Base-by-base conservation (phyloP, 2,113 vertebrate genomes). In the Misgurnus anguillicaudatus region DNA sequence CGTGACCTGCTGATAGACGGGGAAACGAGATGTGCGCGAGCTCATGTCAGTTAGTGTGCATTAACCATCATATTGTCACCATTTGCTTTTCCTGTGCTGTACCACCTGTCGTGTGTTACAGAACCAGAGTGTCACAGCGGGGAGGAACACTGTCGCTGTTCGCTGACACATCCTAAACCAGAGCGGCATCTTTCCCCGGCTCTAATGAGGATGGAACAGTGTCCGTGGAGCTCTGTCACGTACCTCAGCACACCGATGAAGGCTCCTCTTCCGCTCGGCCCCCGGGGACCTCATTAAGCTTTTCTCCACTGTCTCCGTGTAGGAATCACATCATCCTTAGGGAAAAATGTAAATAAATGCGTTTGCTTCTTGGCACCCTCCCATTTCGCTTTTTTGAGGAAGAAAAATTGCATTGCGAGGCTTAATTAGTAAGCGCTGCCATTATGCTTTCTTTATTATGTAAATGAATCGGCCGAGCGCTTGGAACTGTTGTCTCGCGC, bases 341-440 rank as follows among this genome's bases (percentile, higher is more conserved):
- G 87, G 86, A 82, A 77, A 80, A 80, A 78, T 82, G 81, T 83
- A 83, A 83, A 85, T 89, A 86, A 86, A 83, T 38, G 78, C 71
- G 82, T 89, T 87, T 87, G 84, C 86, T 85, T 85, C 83, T 83
- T 83, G 69, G 60, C 65, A 72, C 64, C 74, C 47, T 51, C 69
- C 17, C 67, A 8, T 42, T 68, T 31, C 3, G 38, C 36, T 57
- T 85, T 85, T 69, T 81, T 48, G 60, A 85, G 81, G 66, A 62
- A 75, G 87, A 85, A 77, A 84, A 86, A 87, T 82, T 84, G 82
- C 80, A 83, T 83, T 64, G 86, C 57, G 70, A 84, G 80, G 85
- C 84, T 87, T 89, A 87, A 89, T 89, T 89, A 87, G 84, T 82
- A 84, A 86, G 83, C 77, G 31, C 75, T 82, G 84, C 80, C 84